Evolutionary conservation across 2,888 invertebrate species (phyloP).

Genomic region (Chrysolina haemoptera): DNA sequence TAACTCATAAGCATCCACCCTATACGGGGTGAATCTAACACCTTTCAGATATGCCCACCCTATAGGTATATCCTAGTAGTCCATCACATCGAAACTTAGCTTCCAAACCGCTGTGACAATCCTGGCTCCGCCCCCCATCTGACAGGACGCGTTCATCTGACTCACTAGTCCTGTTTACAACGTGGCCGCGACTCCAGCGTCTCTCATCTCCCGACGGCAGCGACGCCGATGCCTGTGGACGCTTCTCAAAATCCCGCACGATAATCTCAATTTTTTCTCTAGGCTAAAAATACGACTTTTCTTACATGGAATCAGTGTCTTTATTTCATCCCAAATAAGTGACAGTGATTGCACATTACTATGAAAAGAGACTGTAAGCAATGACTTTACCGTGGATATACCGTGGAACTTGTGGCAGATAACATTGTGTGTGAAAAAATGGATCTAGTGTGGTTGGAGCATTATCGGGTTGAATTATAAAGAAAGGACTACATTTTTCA

Average conservation of each 20-base stretch:
- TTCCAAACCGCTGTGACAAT: constrained; percentile 70
- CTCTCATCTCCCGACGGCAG: constrained; percentile 64
- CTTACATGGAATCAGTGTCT: neutral
- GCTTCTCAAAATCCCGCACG: constrained; percentile 50
- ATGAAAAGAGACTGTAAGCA: neutral
- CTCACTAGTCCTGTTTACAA: constrained; percentile 67
- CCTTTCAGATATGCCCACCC: constrained; percentile 57
- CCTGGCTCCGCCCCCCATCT: constrained; percentile 65
- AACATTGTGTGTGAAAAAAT: neutral
- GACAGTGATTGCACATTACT: neutral
- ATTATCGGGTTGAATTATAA: constrained; percentile 30
- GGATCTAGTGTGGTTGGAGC: neutral
- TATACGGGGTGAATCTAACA: constrained; percentile 47
- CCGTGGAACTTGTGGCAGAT: constrained; percentile 1
- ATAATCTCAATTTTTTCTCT: constrained; percentile 28
- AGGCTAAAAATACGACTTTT: neutral
- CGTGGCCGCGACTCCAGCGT: constrained; percentile 63
- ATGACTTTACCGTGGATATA: neutral
- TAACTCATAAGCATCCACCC: constrained; percentile 43
- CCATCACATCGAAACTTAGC: constrained; percentile 65
- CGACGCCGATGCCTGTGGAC: constrained; percentile 61
- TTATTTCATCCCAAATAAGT: neutral
- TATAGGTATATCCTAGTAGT: constrained; percentile 57
- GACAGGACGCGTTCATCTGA: constrained; percentile 67
- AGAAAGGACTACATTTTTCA: constrained; percentile 59